Conservation (phyloP, 2,113 vertebrate species). For the Nannospalax galili region DNA sequence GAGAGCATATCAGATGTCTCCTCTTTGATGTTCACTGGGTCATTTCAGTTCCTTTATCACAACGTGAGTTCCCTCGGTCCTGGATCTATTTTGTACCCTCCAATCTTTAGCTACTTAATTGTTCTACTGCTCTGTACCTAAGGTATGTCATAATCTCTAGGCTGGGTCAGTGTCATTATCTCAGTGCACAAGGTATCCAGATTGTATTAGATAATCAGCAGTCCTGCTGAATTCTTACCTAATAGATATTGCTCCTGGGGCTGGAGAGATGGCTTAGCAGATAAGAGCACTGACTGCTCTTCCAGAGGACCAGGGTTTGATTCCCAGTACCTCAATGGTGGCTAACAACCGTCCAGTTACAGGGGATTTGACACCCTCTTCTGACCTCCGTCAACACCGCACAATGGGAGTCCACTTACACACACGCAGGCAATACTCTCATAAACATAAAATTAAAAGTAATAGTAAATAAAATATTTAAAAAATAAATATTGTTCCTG, state of each 20-base stretch:
- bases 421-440: no score
- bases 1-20: background rate
- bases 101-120: background rate
- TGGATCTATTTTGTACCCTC: background rate
- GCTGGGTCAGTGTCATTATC: background rate
- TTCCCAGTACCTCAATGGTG: no score
- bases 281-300: no score
- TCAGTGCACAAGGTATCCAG: background rate
- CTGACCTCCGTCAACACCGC: no score
- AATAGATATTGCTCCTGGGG: background rate
- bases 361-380: no score
- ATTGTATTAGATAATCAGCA: background rate
- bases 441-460: no score
- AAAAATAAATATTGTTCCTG: background rate
- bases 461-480: no score
- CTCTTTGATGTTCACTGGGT: slow-evolving; percentile 38
- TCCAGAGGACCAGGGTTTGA: no score
- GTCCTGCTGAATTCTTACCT: background rate
- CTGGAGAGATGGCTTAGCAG: no score
- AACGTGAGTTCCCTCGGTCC: background rate
- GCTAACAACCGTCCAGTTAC: no score
- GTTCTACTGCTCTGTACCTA: background rate
- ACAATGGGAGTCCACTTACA: no score
- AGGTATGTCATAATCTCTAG: background rate
- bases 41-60: slow-evolving; percentile 36